Base-by-base conservation (phyloP, 2,888 invertebrate genomes). In the Serrognathus titanus region DNA sequence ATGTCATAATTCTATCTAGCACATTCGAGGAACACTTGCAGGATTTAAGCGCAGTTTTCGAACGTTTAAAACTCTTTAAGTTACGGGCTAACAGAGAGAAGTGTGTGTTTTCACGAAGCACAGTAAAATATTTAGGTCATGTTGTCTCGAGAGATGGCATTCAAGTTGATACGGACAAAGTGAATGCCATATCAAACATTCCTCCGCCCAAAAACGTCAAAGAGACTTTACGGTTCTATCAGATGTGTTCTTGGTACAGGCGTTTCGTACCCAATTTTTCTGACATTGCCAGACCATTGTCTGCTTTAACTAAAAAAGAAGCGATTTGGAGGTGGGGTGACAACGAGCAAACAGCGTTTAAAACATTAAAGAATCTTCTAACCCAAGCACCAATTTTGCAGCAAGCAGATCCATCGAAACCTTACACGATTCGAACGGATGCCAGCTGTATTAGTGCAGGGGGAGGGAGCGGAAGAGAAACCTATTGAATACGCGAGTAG, bases 1-100 rank as follows among this genome's bases (percentile, higher is more conserved):
- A 71, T 39, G 11, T 69, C 1, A 67, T 71, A n/a, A 24, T 69
- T 1, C 7, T 66, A n/a, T 66, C 64, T n/a, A 3, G 48, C 7
- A 47, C 52, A 6, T 66, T 65, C 43, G 61, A 67, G 3, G 45
- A 64, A 39, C 67, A 69, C 52, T 6, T 67, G n/a, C 10, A 46
- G 8, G 65, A 68, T 47, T 51, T 71, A 9, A 10, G 52, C 39
- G n/a, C 4, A 12, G 54, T 63, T 3, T 65, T 69, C 46, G 13
- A 49, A 3, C 47, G 57, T 7, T 41, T 67, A 13, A 13, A 37
- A 36, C 13, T 53, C 13, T 66, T 59, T 24, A 57, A 63, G 13
- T 52, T 69, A 3, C 11, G 55, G 1, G 38, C 57, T 6, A 65
- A 69, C 37, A 51, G 65, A 3, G 24, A 45, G 12, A 71, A 71